Evolutionary conservation across 2,888 invertebrate species (phyloP).

Genomic region (Acanthosoma haemorrhoidale): DNA sequence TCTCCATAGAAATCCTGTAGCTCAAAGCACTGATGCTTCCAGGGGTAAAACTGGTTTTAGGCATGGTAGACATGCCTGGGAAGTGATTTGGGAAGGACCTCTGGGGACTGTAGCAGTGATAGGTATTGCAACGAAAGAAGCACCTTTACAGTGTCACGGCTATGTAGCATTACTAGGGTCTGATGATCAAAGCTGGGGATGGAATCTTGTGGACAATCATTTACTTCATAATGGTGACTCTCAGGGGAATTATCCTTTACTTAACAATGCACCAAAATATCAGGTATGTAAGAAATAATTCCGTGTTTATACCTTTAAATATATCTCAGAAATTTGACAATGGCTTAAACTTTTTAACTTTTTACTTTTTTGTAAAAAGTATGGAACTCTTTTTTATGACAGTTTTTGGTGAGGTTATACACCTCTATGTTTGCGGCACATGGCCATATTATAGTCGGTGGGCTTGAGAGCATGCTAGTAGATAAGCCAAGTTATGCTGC

Average conservation of each 20-base stretch:
- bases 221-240: slow-evolving; percentile 93
- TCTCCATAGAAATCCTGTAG: slow-evolving; percentile 94
- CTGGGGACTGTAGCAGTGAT: slow-evolving; percentile 96
- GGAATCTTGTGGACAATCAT: slow-evolving; percentile 98
- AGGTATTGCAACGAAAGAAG: slow-evolving; percentile 91
- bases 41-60: slow-evolving; percentile 85
- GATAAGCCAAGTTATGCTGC: no score
- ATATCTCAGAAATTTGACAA: not conserved
- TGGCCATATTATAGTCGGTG: no score
- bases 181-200: slow-evolving; percentile 98
- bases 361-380: not conserved
- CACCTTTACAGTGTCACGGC: slow-evolving; percentile 87
- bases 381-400: no score
- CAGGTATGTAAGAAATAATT: slow-evolving; percentile 57
- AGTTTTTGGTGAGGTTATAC: not conserved
- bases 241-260: slow-evolving; percentile 85
- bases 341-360: not conserved
- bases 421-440: no score
- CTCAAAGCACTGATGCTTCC: slow-evolving; percentile 95
- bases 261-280: slow-evolving; percentile 96
- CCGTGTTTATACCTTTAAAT: not conserved
- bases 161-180: slow-evolving; percentile 92
- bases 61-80: slow-evolving; percentile 93
- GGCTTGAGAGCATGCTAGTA: no score
- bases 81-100: slow-evolving; percentile 97